These are phyloP conservation scores for Eurystomus gularis DNA, from an alignment of 2,113 vertebrate genomes.

Conservation along the genomic window DNA sequence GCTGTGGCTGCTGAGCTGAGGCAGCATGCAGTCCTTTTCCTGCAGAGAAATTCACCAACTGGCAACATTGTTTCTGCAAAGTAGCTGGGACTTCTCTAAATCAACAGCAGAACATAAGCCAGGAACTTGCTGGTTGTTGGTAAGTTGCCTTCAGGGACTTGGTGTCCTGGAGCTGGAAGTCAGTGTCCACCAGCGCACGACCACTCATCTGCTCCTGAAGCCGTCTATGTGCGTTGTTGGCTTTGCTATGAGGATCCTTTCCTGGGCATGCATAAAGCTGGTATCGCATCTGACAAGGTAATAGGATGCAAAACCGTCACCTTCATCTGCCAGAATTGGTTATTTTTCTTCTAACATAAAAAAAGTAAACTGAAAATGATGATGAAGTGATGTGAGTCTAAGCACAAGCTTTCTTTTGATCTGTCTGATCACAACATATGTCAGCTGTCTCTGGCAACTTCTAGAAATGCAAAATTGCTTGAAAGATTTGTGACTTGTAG, in stretches of 20 bases:
- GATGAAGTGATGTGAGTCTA: not conserved
- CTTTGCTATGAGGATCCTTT: not conserved
- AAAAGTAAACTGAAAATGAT: not conserved
- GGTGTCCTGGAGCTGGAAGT: not conserved
- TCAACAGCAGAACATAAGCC: not conserved
- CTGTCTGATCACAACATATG: not conserved
- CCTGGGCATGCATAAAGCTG: not conserved
- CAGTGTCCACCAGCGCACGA: not conserved
- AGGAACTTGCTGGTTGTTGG: not conserved
- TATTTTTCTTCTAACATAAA: not conserved
- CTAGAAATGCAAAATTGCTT: not conserved
- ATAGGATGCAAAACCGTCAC: not conserved
- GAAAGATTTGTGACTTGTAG: not conserved
- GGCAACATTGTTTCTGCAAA: slow-evolving; percentile 29
- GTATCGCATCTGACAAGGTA: not conserved
- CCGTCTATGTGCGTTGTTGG: not conserved
- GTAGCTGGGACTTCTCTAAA: slow-evolving; percentile 7
- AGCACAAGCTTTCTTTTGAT: not conserved
- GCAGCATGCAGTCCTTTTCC: not conserved
- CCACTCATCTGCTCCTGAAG: not conserved
- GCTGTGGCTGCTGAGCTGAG: not conserved
- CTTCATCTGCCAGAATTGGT: not conserved
- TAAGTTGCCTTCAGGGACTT: not conserved
- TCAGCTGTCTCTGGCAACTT: not conserved
- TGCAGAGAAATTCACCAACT: not conserved